Base-by-base conservation (phyloP, 2,797 vertebrate species). In the Bradypus variegatus region DNA sequence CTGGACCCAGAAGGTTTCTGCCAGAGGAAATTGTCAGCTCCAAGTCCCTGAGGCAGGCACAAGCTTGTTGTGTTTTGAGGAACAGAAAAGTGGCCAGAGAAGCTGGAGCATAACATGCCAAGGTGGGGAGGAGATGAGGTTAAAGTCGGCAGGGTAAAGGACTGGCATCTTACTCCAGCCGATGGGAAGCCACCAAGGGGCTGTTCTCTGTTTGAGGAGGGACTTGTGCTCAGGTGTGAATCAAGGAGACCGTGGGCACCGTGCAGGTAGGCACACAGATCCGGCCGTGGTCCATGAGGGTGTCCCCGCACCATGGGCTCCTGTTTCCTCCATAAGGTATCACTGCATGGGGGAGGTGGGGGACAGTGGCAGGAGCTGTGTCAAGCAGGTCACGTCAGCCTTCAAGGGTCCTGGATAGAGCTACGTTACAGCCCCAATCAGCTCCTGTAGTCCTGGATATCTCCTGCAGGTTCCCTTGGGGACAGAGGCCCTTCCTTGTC, bases 271-370 rank as follows among this genome's bases (percentile, higher is more conserved):
- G 18, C 45, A 29, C 25, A 36, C 1, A 13, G 69, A 81, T n/a
- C 48, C 23, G 7, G 45, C 1, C 14, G 48, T 19, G 25, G 27
- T 62, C 41, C 21, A 62, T 12, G 36, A 76, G 86, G 53, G 69
- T 12, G n/a, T 38, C 41, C 50, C 41, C 62, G 38, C 67, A 41
- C 0, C 0, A 13, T 5, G 13, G 19, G 73, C 31, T 91, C n/a
- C 64, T 36, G 2, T n/a, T 36, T 83, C 70, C 72, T 58, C 36
- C 41, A 3, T 18, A 62, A 45, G 3, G 27, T 55, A n/a, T 3
- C 13, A 84, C 67, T 48, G 38, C 53, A 12, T 7, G 38, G 33
- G 2, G 19, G 58, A 21, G 14, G 21, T 15, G 15, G 14, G 29
- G 31, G 31, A 48, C 27, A 77, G 38, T 58, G 73, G 48, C 75